These are phyloP conservation scores for Nudaria mundana DNA, from an alignment of 2,888 invertebrate genomes.

Conservation along the genomic window DNA sequence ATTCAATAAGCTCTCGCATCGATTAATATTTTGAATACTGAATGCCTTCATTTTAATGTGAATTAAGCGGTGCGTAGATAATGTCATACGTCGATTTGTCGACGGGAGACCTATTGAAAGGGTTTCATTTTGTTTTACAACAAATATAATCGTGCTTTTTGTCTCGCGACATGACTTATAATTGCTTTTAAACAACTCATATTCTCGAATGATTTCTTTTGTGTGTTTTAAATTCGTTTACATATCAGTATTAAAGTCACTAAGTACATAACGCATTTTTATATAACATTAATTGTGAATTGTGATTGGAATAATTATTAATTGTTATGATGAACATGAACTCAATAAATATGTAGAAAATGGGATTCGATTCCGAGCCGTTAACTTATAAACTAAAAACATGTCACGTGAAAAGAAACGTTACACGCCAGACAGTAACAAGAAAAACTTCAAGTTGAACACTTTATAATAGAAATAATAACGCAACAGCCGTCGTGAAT, in stretches of 20 bases:
- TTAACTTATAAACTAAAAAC: slow-evolving; percentile 55
- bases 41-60: slow-evolving; percentile 72
- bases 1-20: slow-evolving; percentile 76
- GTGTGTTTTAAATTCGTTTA: slow-evolving; percentile 37
- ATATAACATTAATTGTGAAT: no score
- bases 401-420: slow-evolving; percentile 45
- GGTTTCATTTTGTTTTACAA: slow-evolving; percentile 37
- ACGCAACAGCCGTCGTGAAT: slow-evolving; percentile 71
- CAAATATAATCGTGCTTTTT: slow-evolving; percentile 26
- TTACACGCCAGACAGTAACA: slow-evolving; percentile 63
- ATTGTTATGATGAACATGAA: no score
- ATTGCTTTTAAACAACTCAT: slow-evolving; percentile 33
- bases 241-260: slow-evolving; percentile 44
- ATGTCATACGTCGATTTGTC: slow-evolving; percentile 60
- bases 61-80: slow-evolving; percentile 64
- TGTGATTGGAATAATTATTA: no score
- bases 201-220: slow-evolving; percentile 50
- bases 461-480: slow-evolving; percentile 78
- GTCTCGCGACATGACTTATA: slow-evolving; percentile 40
- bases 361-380: slow-evolving; percentile 52
- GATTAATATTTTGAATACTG: slow-evolving; percentile 69
- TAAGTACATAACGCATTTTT: no score
- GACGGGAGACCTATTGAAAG: slow-evolving; percentile 46
- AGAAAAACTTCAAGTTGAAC: slow-evolving; percentile 69
- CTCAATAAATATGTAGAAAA: no score